A percentile compares a stretch with the other conserved stretches of the same genome.
phyloP scores from a whole-genome alignment of 1,140 invertebrate species.

The Drosophila eugracilis region DNA sequence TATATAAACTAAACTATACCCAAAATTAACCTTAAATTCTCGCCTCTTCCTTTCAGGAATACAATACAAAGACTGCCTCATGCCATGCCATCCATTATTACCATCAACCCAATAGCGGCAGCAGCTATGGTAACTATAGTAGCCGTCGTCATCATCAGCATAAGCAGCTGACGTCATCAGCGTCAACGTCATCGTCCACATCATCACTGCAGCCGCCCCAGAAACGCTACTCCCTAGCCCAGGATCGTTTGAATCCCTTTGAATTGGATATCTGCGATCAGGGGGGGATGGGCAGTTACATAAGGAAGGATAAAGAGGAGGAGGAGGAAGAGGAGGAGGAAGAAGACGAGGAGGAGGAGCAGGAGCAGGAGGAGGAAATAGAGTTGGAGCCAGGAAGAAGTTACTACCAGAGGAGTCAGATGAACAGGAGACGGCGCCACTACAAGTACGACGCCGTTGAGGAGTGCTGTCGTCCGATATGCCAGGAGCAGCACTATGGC shows the following conservation, averaged over 20 bases:
- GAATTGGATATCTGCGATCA: conserved; percentile 15
- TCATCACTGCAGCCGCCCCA: conserved; percentile 34
- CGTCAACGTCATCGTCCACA: conserved; percentile 38
- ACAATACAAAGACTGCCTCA: conserved; percentile 84
- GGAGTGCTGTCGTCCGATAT: conserved; percentile 78
- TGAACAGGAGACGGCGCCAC: conserved; percentile 50
- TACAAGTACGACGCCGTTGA: conserved; percentile 74
- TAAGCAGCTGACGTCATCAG: conserved; percentile 37
- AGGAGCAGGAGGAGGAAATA: neutral
- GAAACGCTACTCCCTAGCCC: conserved; percentile 7
- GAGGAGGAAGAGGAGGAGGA: conserved; percentile 7
- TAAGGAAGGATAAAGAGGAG: neutral
- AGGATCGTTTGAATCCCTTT: conserved; percentile 34
- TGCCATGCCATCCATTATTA: conserved; percentile 83
- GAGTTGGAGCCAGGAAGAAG: conserved; percentile 10
- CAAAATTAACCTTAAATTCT: neutral
- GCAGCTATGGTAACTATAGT: conserved; percentile 27
- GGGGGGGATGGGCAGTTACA: neutral
- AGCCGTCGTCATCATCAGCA: conserved; percentile 38
- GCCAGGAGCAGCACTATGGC: conserved; percentile 70
- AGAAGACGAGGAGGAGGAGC: neutral
- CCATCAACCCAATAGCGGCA: conserved; percentile 58
- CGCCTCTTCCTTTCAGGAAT: conserved; percentile 60
- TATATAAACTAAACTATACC: too few species aligned
- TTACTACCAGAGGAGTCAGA: conserved; percentile 41